phyloP scores from a whole-genome alignment of 2,888 invertebrate species.

The Callyntrura sp. region DNA sequence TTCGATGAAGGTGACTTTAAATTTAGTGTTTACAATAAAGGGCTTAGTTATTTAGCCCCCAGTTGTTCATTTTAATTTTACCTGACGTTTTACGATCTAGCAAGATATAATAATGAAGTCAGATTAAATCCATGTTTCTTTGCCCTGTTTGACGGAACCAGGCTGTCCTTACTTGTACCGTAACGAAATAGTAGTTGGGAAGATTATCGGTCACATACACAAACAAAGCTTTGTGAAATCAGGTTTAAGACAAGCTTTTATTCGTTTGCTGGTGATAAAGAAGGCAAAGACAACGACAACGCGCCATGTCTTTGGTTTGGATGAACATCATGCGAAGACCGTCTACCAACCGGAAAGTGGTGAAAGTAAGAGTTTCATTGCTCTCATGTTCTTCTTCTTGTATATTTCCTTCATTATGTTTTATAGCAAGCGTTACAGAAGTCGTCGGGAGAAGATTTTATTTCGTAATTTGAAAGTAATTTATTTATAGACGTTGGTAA shows the following conservation, averaged over 20 bases:
- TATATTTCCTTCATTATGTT: background rate
- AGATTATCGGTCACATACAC: background rate
- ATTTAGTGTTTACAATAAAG: background rate
- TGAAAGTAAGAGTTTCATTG: constrained; percentile 77
- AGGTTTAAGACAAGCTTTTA: background rate
- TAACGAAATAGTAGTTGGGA: background rate
- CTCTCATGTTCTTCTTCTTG: background rate
- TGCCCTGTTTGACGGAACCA: background rate
- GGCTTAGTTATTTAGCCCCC: constrained; percentile 5
- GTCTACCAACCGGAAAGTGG: constrained; percentile 78
- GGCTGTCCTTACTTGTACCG: background rate
- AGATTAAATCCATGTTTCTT: too few relatives aligned
- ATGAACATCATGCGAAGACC: constrained; percentile 86
- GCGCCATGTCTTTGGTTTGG: constrained; percentile 86
- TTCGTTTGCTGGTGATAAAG: background rate
- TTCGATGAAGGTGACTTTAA: background rate
- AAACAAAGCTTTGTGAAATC: background rate
- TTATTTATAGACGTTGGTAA: too few relatives aligned
- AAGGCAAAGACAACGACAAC: background rate
- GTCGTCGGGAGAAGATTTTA: too few relatives aligned
- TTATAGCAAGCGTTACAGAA: too few relatives aligned
- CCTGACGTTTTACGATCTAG: constrained; percentile 66
- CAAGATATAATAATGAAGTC: background rate
- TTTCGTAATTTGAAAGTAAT: too few relatives aligned
- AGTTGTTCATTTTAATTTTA: constrained; percentile 65